Conservation (phyloP, 2,797 vertebrate genomes). For the Emys orbicularis region DNA sequence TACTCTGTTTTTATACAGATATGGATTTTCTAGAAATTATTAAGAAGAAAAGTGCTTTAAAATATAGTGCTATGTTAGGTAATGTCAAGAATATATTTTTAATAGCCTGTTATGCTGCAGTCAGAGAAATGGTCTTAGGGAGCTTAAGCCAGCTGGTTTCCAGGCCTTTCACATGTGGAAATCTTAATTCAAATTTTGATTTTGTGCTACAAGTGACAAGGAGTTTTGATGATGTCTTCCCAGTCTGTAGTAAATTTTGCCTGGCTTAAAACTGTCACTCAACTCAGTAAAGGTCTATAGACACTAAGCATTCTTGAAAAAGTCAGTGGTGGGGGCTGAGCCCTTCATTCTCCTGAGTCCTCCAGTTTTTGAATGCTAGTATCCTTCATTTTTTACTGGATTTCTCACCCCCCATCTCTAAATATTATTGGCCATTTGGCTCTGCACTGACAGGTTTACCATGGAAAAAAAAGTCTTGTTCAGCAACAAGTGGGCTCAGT, state of each 20-base stretch:
- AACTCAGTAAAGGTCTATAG: background rate
- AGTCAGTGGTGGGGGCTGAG: background rate
- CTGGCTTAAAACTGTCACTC: background rate
- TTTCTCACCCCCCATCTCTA: background rate
- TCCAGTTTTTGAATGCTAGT: background rate
- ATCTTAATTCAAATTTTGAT: background rate
- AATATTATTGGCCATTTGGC: background rate
- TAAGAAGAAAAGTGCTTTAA: background rate
- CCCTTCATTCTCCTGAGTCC: background rate
- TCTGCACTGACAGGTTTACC: background rate
- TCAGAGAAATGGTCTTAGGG: background rate
- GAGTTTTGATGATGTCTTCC: rapidly evolving
- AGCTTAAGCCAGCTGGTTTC: background rate
- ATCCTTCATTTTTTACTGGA: background rate
- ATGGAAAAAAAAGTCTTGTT: background rate
- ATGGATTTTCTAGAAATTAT: background rate
- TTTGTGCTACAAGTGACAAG: background rate
- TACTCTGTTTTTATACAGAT: background rate
- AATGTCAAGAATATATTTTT: background rate
- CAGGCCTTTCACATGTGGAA: background rate
- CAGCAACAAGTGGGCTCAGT: background rate
- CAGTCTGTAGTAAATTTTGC: background rate
- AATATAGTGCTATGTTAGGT: background rate
- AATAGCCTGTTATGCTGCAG: background rate
- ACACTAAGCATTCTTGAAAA: background rate